Evolutionary conservation across 2,888 invertebrate species (phyloP), one percentile per base, ranked within the genome.

Genomic region (Notodromas monacha): DNA sequence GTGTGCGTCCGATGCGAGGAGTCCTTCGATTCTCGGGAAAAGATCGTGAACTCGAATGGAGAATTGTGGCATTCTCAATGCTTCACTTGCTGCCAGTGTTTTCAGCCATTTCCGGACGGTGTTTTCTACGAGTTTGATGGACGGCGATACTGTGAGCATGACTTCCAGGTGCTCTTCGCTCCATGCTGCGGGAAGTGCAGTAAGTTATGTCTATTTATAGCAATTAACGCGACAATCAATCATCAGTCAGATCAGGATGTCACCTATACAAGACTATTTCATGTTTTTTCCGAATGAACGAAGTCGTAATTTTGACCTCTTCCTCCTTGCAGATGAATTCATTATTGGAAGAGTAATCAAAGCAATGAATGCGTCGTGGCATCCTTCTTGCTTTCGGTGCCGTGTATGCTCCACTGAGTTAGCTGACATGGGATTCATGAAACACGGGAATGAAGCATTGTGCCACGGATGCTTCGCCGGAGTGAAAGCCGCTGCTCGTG

Each of bases 291-390:
- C n/a, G n/a, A n/a, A n/a, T n/a, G n/a, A n/a, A n/a, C n/a, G 58
- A 69, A 65, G 61, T 51, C 44, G 34, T 26, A 33, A 30, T 26
- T 31, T 28, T 30, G 6, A 12, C 10, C 16, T 14, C 8, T 14
- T 30, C 12, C 14, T 26, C 30, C 15, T 39, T 41, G 4, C 44
- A 69, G 69, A 68, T 14, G 84, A 86, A 51, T 96, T 96, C 49
- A 79, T 96, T 34, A 81, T 92, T 46, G 96, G 96, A 0, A 66
- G 96, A 34, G 96, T 99, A 28, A 96, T 99, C 46, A 96, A 96
- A 50, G 96, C 96, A 1, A 89, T 96, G 84, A 84, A 89, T 45
- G 65, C 77, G 16, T 86, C 77, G 50, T 99, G 96, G 96, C 96
- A 99, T 55, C 89, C 92, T 2, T 63, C 66, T 35, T 99, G 96